Evolutionary conservation across 2,113 vertebrate genomes (phyloP).

Genomic region (Sorex araneus): DNA sequence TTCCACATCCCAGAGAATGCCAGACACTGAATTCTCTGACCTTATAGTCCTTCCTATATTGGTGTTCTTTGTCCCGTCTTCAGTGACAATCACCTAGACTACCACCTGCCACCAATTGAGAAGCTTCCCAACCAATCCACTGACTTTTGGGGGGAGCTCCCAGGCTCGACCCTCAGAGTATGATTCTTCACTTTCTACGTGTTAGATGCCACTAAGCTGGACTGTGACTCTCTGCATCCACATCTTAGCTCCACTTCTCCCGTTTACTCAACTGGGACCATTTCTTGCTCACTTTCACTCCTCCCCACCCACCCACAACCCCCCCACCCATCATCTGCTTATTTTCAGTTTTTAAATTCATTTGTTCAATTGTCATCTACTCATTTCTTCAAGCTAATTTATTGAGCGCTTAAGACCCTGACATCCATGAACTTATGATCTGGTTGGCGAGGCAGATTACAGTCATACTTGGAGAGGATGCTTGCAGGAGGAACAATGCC

Average conservation of each 20-base stretch:
- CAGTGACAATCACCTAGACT: background rate
- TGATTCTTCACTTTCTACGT: background rate
- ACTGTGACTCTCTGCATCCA: no score
- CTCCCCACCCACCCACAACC: background rate
- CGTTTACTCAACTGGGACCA: background rate
- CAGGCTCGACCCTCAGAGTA: accelerated
- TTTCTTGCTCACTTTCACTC: background rate
- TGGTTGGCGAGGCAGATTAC: background rate
- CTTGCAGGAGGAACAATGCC: background rate
- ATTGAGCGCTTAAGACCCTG: background rate
- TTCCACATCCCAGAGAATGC: background rate
- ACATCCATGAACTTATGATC: background rate
- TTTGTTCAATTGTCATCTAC: background rate
- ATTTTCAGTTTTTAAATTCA: background rate
- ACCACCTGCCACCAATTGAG: background rate
- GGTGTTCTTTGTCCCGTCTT: background rate
- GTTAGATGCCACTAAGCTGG: background rate
- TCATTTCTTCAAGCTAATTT: background rate
- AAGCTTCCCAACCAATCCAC: background rate
- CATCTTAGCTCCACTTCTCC: no score
- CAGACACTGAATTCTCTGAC: background rate
- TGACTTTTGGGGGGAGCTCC: background rate
- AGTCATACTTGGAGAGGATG: background rate
- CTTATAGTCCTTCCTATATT: background rate
- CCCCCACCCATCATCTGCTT: background rate